Base-by-base conservation (phyloP, 2,888 invertebrate genomes). In the Deilephila elpenor region DNA sequence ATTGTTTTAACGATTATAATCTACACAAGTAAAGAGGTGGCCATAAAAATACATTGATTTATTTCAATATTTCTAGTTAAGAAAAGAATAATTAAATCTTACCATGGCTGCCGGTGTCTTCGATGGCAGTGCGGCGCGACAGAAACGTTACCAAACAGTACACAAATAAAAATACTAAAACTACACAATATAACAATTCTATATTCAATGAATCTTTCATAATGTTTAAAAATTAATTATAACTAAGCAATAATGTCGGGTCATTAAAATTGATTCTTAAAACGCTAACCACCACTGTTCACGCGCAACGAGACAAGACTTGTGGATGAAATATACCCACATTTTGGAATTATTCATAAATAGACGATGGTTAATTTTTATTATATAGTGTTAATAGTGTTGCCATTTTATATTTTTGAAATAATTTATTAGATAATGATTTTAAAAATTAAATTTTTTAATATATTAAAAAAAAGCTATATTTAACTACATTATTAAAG, bases 81-180 rank as follows among this genome's bases (percentile, higher is more conserved):
- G 1, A 32, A 29, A 59, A 25, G 3, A 29, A 60, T 29, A 14
- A 1, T 29, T 17, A 0, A 60, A 14, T 14, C 51, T 67, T 51
- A 67, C 67, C 67, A 51, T 51, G 67, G 67, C 67, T 67, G 44
- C 67, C 67, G 25, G 67, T 44, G n/a, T 67, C 25, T 6, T 67
- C 67, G 25, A 25, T 20, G 11, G 25, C 6, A 51, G 25, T 25
- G 25, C 67, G 44, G 14, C 67, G 44, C 20, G 51, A 6, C 6
- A 67, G 25, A 51, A 67, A 67, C 44, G 67, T 67, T 25, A 67
- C 14, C 17, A 67, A 25, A 51, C 20, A 14, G 11, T 67, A 67
- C 44, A 67, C 67, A 25, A 67, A 29, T 11, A 67, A 3, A 67
- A 67, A 67, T 67, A 67, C 25, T 17, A 67, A 25, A 17, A 67